A percentile compares a stretch with the other conserved stretches of the same genome.
Evolutionary conservation across 2,113 vertebrate genomes (phyloP).

Genomic region (Tyto alba): DNA sequence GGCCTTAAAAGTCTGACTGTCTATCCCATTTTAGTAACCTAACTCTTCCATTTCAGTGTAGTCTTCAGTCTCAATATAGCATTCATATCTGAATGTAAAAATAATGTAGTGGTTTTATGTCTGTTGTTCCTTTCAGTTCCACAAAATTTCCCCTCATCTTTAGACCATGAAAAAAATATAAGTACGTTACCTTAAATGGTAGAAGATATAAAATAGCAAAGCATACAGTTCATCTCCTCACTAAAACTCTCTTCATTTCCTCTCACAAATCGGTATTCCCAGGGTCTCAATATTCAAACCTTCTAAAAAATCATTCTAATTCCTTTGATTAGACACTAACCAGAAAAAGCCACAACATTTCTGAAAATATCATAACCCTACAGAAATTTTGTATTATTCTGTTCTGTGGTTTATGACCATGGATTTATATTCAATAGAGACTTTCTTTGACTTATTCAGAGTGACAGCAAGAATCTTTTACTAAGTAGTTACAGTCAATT

Average conservation of each 20-base stretch:
- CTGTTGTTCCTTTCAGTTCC: constrained; percentile 7
- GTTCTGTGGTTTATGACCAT: background rate
- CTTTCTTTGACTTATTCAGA: background rate
- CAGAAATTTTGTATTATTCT: background rate
- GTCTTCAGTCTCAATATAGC: background rate
- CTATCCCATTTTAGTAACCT: background rate
- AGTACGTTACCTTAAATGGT: background rate
- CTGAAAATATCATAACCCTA: background rate
- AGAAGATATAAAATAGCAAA: background rate
- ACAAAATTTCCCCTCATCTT: background rate
- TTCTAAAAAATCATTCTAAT: background rate
- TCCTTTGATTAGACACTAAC: background rate
- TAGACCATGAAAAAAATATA: background rate
- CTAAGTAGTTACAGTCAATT: constrained; percentile 9
- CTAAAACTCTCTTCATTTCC: background rate
- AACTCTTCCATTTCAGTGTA: background rate
- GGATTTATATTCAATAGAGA: background rate
- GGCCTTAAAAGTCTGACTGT: background rate
- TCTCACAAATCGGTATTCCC: background rate
- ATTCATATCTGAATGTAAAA: constrained; percentile 12
- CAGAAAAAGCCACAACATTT: background rate
- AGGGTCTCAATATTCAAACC: background rate
- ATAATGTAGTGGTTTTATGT: background rate
- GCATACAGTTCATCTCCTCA: background rate
- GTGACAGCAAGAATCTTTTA: background rate